phyloP scores from a whole-genome alignment of 2,797 vertebrate genomes.

The Mormyrus proboscirostris region DNA sequence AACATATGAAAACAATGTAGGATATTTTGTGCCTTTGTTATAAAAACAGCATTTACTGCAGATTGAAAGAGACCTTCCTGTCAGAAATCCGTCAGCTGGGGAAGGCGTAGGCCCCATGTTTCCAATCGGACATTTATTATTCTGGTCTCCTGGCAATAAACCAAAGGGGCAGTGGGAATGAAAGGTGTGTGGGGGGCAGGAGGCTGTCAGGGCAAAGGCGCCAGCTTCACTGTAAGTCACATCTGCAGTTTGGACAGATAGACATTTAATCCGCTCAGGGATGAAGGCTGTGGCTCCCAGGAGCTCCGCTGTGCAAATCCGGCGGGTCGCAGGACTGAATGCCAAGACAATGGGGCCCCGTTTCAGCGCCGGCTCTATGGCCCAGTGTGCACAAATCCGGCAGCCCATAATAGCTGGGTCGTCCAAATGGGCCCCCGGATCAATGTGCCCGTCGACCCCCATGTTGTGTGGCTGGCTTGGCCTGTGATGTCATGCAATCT shows the following conservation, averaged over 20 bases:
- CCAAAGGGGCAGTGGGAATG: constrained; percentile 34
- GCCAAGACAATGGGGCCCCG: constrained; percentile 63
- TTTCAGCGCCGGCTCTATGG: constrained; percentile 67
- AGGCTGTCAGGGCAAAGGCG: constrained; percentile 26
- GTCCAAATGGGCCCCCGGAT: constrained; percentile 65
- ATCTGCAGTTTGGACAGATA: constrained; percentile 57
- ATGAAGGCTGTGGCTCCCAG: constrained; percentile 70
- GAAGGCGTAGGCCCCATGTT: not conserved
- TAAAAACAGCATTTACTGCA: constrained; percentile 39
- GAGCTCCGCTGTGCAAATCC: constrained; percentile 71
- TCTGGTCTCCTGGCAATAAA: constrained; percentile 20
- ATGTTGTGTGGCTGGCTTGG: constrained; percentile 62
- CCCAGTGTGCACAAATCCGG: constrained; percentile 60
- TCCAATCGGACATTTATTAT: not conserved
- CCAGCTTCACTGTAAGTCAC: constrained; percentile 60
- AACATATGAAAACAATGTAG: not conserved
- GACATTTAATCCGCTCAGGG: constrained; percentile 65
- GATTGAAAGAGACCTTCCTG: not conserved
- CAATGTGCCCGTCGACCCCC: constrained; percentile 71
- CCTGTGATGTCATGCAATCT: constrained; percentile 68
- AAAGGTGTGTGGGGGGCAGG: constrained; percentile 14
- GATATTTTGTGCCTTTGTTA: not conserved
- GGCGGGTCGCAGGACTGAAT: constrained; percentile 69
- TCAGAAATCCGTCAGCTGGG: not conserved
- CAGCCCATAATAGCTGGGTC: constrained; percentile 58